A percentile compares a stretch with the other conserved stretches of the same genome.
These are phyloP conservation scores for Campoletis raptor DNA, from an alignment of 2,888 invertebrate species.

Conservation along the genomic window DNA sequence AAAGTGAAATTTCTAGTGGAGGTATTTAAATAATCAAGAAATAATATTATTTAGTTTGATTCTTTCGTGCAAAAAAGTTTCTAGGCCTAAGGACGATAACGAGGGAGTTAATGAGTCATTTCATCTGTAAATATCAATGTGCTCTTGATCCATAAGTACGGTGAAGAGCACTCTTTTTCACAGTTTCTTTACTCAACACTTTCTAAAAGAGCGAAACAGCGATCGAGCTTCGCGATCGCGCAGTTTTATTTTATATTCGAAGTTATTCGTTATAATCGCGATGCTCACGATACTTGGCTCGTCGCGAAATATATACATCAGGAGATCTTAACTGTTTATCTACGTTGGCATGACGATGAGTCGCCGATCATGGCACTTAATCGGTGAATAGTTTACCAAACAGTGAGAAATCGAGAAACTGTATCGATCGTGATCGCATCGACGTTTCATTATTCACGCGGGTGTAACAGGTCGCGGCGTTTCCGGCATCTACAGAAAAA, in stretches of 20 bases:
- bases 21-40: no score
- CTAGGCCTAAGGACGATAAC: not conserved
- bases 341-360: slow-evolving; percentile 47
- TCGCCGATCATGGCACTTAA: slow-evolving; percentile 7
- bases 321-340: slow-evolving; percentile 13
- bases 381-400: not conserved
- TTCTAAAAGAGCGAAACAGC: slow-evolving; percentile 62
- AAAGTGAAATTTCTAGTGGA: no score
- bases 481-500: slow-evolving; percentile 44
- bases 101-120: slow-evolving; percentile 27
- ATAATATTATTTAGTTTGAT: not conserved
- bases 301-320: slow-evolving; percentile 18
- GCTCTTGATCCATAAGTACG: slow-evolving; percentile 54
- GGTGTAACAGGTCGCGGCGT: slow-evolving; percentile 1
- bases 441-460: slow-evolving; percentile 41
- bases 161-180: slow-evolving; percentile 51
- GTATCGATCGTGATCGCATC: slow-evolving; percentile 50
- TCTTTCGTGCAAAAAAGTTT: not conserved
- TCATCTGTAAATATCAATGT: slow-evolving; percentile 47
- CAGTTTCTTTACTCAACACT: slow-evolving; percentile 24
- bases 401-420: slow-evolving; percentile 42
- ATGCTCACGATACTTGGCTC: slow-evolving; percentile 59
- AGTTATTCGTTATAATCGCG: slow-evolving; percentile 52
- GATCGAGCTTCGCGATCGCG: slow-evolving; percentile 44
- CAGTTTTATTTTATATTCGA: slow-evolving; percentile 35